phyloP scores from a whole-genome alignment of 2,113 vertebrate genomes.

The Platysteira castanea region DNA sequence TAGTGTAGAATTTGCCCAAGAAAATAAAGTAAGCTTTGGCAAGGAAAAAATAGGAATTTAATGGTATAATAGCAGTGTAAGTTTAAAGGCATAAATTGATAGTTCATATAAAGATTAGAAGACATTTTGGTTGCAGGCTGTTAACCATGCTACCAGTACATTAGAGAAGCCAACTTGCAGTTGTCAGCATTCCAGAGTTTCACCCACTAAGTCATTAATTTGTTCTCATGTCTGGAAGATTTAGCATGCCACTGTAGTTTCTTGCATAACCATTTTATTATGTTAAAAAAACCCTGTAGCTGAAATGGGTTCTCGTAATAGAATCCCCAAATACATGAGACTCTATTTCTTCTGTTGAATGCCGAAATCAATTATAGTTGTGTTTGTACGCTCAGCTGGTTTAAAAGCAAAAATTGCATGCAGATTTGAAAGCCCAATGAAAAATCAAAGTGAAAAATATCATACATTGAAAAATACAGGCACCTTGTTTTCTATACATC shows the following conservation, averaged over 20 bases:
- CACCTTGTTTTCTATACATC: not conserved
- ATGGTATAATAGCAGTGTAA: not conserved
- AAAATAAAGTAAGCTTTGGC: not conserved
- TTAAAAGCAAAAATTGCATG: not conserved
- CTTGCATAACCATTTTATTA: not conserved
- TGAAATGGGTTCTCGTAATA: not conserved
- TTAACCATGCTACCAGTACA: not conserved
- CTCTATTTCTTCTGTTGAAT: not conserved
- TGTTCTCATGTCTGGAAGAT: not conserved
- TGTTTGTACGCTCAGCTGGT: not conserved
- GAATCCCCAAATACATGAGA: not conserved
- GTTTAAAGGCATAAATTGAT: not conserved
- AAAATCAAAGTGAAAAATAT: not conserved
- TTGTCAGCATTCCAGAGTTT: constrained; percentile 44
- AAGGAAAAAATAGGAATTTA: not conserved
- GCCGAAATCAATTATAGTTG: not conserved
- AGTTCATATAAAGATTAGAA: not conserved
- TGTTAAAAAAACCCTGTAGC: not conserved
- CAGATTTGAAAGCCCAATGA: not conserved
- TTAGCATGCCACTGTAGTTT: not conserved
- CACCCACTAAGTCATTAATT: constrained; percentile 14
- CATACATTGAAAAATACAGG: not conserved
- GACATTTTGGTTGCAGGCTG: constrained; percentile 9
- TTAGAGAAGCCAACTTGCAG: not conserved
- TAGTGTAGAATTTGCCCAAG: not conserved